phyloP scores from a whole-genome alignment of 2,113 vertebrate genomes.

The Xiphophorus maculatus region DNA sequence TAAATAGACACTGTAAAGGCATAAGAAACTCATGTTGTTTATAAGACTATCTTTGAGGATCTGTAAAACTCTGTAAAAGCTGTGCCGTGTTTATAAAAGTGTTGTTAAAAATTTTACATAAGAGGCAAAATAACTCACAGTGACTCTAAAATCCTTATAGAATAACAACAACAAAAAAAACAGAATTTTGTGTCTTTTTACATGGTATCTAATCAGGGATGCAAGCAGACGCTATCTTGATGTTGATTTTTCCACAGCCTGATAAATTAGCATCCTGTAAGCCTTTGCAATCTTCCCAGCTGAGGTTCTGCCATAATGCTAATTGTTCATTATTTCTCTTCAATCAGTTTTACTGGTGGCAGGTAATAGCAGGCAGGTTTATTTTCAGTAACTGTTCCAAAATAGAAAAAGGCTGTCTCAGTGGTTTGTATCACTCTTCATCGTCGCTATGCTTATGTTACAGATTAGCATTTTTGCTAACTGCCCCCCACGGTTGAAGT shows the following conservation, averaged over 20 bases:
- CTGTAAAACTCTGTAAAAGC: too few relatives aligned
- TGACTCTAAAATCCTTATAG: neutral
- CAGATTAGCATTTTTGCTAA: conserved; percentile 36
- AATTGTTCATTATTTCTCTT: conserved; percentile 43
- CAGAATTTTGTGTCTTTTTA: conserved; percentile 16
- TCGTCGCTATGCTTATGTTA: conserved; percentile 9
- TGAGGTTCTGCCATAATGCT: conserved; percentile 42
- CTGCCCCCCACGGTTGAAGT: conserved; percentile 52
- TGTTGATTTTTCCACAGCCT: conserved; percentile 30
- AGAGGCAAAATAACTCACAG: too few relatives aligned
- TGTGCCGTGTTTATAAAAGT: too few relatives aligned
- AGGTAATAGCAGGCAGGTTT: conserved; percentile 23
- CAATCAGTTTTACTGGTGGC: conserved; percentile 32
- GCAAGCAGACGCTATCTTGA: conserved; percentile 60
- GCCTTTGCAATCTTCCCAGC: conserved; percentile 62
- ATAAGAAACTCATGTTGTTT: too few relatives aligned
- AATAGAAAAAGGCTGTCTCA: conserved; percentile 5
- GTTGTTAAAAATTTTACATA: too few relatives aligned
- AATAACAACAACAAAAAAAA: conserved; percentile 13
- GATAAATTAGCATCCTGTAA: conserved; percentile 46
- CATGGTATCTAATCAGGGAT: conserved; percentile 54
- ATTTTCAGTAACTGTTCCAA: conserved; percentile 20
- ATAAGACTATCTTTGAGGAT: too few relatives aligned
- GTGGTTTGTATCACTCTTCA: neutral
- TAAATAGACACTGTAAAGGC: neutral